Conservation (phyloP, 1,140 invertebrate genomes). For the Brachionus calyciflorus region DNA sequence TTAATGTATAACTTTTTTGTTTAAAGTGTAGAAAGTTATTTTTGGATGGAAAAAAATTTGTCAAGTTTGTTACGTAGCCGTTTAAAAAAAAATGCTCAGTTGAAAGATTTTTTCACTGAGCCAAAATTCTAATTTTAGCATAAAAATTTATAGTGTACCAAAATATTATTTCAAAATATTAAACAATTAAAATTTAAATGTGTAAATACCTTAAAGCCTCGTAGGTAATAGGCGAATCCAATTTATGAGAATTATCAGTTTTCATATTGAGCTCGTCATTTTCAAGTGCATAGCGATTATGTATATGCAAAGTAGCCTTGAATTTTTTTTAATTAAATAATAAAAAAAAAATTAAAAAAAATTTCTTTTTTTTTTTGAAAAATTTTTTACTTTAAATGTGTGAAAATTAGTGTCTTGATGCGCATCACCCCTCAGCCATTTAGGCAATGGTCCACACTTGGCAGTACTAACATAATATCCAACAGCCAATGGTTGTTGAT, state of each 20-base stretch:
- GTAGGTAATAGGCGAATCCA: constrained; percentile 36
- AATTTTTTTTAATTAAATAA: background rate
- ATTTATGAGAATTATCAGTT: constrained; percentile 28
- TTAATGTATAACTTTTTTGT: too few relatives aligned
- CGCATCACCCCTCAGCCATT: constrained; percentile 66
- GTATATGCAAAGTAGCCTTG: constrained; percentile 31
- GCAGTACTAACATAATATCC: constrained; percentile 96
- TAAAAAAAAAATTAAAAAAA: constrained; percentile 74
- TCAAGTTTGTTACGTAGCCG: too few relatives aligned
- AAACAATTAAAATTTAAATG: too few relatives aligned
- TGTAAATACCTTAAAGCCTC: constrained; percentile 72
- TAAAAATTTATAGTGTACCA: too few relatives aligned
- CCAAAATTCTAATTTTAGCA: too few relatives aligned
- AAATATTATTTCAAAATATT: too few relatives aligned
- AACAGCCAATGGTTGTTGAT: constrained; percentile 94
- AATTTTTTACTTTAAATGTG: constrained; percentile 84
- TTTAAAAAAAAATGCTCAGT: too few relatives aligned
- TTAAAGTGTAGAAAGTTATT: too few relatives aligned
- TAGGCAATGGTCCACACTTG: constrained; percentile 84
- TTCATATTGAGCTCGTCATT: constrained; percentile 45
- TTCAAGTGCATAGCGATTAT: constrained; percentile 40
- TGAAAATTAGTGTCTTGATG: constrained; percentile 76
- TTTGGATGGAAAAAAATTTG: too few relatives aligned
- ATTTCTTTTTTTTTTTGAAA: constrained; percentile 70
- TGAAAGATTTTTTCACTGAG: too few relatives aligned